Evolutionary conservation across 2,797 vertebrate genomes (phyloP), one percentile per base, ranked within the genome.

Genomic region (Alca torda): DNA sequence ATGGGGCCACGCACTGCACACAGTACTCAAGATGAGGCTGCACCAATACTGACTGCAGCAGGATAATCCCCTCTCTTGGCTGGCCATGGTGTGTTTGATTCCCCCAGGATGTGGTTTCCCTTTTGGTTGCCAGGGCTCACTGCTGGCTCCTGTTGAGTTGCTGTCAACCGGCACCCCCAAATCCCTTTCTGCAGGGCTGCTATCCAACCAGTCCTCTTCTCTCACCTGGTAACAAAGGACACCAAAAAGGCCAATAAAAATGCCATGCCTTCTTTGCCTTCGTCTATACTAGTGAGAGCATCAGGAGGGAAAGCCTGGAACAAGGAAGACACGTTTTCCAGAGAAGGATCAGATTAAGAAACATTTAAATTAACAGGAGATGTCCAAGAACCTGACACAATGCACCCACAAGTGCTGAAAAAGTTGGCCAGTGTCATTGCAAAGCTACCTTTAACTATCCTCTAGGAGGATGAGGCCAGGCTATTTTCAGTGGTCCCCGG

Each of bases 11-110:
- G n/a, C 13, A 33, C 28, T 37, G 13, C 53, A 46, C 26, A 35
- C 13, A 25, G n/a, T 13, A 16, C 21, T 68, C 28, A 0, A 57
- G 30, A 11, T n/a, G 30, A 81, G 41, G 28, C 16, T 2, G 1
- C 10, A 33, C 6, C 30, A 57, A 8, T 1, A 2, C 21, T 33
- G 35, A 41, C 33, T 26, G 25, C 24, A 64, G 28, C 1, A 0
- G 26, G 43, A 31, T 6, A 37, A 37, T 31, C n/a, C 17, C 11
- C 20, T 31, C 25, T 45, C 30, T 56, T 37, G 33, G n/a, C 17
- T 0, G 1, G 13, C 33, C 53, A 14, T 18, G 1, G 6, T 7
- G 35, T 20, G 33, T 24, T 54, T 30, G 20, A 37, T 79, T 50
- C 16, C 23, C 10, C 50, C 31, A 37, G 25, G 39, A 18, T 54